These are phyloP conservation scores for Strigops habroptila DNA, from an alignment of 2,113 vertebrate species.

Conservation along the genomic window DNA sequence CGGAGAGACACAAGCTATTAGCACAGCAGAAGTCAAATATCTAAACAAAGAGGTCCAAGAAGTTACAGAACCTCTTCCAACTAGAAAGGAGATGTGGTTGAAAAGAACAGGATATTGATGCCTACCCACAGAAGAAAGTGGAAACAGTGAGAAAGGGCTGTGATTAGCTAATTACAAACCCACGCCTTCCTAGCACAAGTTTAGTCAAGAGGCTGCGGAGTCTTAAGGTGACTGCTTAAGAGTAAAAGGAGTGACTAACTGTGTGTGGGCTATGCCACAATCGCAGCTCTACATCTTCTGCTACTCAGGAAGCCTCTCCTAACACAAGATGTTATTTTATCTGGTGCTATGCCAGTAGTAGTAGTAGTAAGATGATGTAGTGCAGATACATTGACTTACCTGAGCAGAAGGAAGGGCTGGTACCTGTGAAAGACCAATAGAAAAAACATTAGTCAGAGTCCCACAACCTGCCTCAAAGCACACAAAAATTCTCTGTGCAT, in stretches of 20 bases:
- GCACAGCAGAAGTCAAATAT: neutral
- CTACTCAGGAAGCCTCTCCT: neutral
- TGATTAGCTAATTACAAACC: neutral
- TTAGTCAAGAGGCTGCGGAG: neutral
- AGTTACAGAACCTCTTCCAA: neutral
- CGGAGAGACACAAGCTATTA: neutral
- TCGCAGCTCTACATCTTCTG: neutral
- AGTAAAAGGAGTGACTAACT: neutral
- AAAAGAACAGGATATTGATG: neutral
- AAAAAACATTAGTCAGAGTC: neutral
- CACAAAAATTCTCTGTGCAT: neutral
- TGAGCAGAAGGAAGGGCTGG: conserved; percentile 40
- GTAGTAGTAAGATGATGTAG: neutral
- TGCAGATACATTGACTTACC: neutral
- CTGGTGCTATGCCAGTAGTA: neutral
- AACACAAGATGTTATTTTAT: neutral
- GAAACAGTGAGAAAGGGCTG: neutral
- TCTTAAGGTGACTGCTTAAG: neutral
- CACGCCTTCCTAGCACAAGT: neutral
- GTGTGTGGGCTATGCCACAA: neutral
- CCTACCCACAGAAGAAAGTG: neutral
- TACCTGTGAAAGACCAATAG: neutral
- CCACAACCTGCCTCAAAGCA: neutral
- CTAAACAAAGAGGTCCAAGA: neutral
- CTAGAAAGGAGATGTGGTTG: neutral